phyloP scores from a whole-genome alignment of 1,140 invertebrate species.

The Linepithema humile region DNA sequence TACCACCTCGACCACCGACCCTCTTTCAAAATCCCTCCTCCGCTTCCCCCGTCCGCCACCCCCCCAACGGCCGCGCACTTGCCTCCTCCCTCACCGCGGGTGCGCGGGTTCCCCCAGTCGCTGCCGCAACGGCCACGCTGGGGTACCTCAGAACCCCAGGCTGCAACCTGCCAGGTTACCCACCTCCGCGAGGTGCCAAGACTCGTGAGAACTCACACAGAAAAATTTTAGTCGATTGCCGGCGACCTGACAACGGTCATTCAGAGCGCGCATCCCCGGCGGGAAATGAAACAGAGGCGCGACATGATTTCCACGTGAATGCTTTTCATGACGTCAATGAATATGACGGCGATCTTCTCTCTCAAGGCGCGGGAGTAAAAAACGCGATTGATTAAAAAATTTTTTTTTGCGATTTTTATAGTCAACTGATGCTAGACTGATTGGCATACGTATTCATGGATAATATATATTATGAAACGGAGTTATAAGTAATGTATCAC shows the following conservation, averaged over 20 bases:
- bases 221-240: constrained; percentile 71
- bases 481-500: no score
- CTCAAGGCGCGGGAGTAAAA: constrained; percentile 9
- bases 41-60: constrained; percentile 46
- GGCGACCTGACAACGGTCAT: constrained; percentile 56
- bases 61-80: constrained; percentile 62
- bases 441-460: not conserved
- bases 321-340: constrained; percentile 1
- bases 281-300: constrained; percentile 8
- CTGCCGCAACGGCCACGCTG: constrained; percentile 83
- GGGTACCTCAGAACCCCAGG: constrained; percentile 83
- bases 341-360: not conserved
- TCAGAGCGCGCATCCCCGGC: constrained; percentile 4
- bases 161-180: constrained; percentile 63
- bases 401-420: not conserved
- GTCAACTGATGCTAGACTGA: not conserved
- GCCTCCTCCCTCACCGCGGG: constrained; percentile 79
- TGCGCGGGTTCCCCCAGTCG: constrained; percentile 82
- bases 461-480: not conserved
- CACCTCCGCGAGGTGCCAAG: constrained; percentile 69
- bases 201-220: constrained; percentile 72
- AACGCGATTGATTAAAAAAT: not conserved
- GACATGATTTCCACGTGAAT: constrained; percentile 43
- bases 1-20: constrained; percentile 74
- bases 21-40: constrained; percentile 82